Evolutionary conservation across 2,888 invertebrate species (phyloP).

Genomic region (Tetanocera ferruginea): DNA sequence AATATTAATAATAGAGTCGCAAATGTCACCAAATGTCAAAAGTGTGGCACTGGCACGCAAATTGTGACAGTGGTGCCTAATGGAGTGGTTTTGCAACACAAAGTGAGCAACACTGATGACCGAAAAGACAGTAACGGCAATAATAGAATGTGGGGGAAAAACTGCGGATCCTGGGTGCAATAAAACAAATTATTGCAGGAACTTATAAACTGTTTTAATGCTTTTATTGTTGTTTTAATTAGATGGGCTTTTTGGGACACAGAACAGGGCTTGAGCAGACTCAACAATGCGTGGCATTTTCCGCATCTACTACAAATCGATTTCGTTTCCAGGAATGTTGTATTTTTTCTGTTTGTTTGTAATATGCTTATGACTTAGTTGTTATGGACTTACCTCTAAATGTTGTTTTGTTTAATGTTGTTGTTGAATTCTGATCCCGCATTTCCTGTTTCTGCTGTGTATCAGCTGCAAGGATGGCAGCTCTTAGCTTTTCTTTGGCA

Average conservation of each 20-base stretch:
- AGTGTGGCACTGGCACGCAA: background rate
- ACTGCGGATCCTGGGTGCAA: background rate
- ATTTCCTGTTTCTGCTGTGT: conserved; percentile 31
- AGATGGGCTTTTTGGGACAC: background rate
- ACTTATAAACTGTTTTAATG: background rate
- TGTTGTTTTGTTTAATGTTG: conserved; percentile 34
- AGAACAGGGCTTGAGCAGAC: background rate
- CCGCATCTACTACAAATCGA: background rate
- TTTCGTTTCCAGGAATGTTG: background rate
- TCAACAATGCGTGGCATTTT: background rate
- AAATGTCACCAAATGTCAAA: background rate
- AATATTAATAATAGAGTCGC: conserved; percentile 3
- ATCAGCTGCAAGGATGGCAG: conserved; percentile 31
- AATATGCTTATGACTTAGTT: background rate
- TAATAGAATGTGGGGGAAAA: background rate
- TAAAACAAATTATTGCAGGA: no score
- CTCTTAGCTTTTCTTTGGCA: conserved; percentile 60
- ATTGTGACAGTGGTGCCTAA: background rate
- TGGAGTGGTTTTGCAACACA: background rate
- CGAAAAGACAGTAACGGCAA: background rate
- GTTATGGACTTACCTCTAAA: conserved; percentile 1
- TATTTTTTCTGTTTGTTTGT: background rate
- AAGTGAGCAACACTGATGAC: background rate
- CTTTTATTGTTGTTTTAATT: background rate
- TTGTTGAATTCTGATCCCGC: conserved; percentile 36